Evolutionary conservation across 2,113 vertebrate species (phyloP).

Genomic region (Peromyscus leucopus): DNA sequence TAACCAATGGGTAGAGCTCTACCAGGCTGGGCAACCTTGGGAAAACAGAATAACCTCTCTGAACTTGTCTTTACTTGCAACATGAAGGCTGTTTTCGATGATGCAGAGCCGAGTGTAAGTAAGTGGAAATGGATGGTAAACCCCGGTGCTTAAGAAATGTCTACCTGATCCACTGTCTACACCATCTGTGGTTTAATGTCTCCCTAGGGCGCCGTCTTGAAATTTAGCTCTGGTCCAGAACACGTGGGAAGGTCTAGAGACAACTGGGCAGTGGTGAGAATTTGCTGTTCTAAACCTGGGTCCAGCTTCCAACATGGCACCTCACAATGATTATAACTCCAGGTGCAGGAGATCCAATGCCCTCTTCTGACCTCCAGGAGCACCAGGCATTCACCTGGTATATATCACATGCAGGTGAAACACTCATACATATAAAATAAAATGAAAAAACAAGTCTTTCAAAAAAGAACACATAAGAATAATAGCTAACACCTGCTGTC

Average conservation of each 20-base stretch:
- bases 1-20: background rate
- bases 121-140: background rate
- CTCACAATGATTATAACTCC: background rate
- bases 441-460: background rate
- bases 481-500: background rate
- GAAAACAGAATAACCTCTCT: background rate
- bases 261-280: background rate
- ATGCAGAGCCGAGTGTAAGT: background rate
- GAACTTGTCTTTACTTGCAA: background rate
- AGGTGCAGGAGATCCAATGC: background rate
- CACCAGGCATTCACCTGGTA: background rate
- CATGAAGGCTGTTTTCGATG: background rate
- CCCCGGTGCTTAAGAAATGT: background rate
- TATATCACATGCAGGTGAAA: background rate
- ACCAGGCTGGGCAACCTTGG: background rate
- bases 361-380: background rate
- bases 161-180: background rate
- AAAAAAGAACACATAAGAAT: background rate
- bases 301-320: background rate
- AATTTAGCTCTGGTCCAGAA: slow-evolving; percentile 4
- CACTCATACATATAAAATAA: background rate
- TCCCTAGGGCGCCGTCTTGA: background rate
- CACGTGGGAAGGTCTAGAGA: background rate
- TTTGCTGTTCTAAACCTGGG: background rate
- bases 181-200: background rate